Conservation (phyloP, 1,140 invertebrate genomes). For the Drosophila bifasciata region DNA sequence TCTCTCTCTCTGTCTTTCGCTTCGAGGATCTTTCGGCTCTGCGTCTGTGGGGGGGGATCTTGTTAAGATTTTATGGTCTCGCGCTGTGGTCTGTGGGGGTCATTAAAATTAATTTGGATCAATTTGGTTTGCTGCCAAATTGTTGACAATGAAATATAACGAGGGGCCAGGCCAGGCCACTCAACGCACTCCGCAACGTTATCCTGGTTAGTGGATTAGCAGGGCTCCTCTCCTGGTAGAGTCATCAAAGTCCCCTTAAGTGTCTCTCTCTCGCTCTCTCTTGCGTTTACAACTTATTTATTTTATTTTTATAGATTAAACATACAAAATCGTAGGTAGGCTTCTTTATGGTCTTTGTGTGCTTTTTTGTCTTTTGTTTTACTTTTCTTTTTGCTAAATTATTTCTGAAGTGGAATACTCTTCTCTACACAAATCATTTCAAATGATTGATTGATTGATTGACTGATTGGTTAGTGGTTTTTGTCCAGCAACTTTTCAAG, state of each 20-base stretch:
- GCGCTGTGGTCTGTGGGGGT: slow-evolving; percentile 68
- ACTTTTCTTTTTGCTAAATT: slow-evolving; percentile 49
- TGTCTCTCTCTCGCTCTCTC: slow-evolving; percentile 25
- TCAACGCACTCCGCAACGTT: not conserved
- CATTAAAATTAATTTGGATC: slow-evolving; percentile 84
- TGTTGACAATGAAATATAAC: slow-evolving; percentile 84
- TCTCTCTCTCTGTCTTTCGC: slow-evolving; percentile 3
- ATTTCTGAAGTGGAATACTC: slow-evolving; percentile 38
- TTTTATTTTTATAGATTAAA: slow-evolving; percentile 57
- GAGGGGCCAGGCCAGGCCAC: slow-evolving; percentile 22
- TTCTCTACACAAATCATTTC: slow-evolving; percentile 68
- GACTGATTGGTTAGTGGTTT: not conserved
- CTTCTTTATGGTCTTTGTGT: slow-evolving; percentile 47
- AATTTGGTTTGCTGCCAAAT: slow-evolving; percentile 83
- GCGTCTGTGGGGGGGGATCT: slow-evolving; percentile 16
- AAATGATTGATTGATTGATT: slow-evolving; percentile 61
- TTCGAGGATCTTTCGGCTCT: not conserved
- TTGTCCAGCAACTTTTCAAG: slow-evolving; percentile 6
- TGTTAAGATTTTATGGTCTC: slow-evolving; percentile 70
- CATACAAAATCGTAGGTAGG: slow-evolving; percentile 75
- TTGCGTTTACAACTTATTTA: slow-evolving; percentile 78
- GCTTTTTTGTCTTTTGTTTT: not conserved
- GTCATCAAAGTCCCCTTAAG: slow-evolving; percentile 60
- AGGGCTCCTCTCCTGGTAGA: slow-evolving; percentile 40
- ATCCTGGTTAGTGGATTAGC: too few species aligned